Evolutionary conservation across 2,888 invertebrate species (phyloP).

Genomic region (Apocheima hispidaria): DNA sequence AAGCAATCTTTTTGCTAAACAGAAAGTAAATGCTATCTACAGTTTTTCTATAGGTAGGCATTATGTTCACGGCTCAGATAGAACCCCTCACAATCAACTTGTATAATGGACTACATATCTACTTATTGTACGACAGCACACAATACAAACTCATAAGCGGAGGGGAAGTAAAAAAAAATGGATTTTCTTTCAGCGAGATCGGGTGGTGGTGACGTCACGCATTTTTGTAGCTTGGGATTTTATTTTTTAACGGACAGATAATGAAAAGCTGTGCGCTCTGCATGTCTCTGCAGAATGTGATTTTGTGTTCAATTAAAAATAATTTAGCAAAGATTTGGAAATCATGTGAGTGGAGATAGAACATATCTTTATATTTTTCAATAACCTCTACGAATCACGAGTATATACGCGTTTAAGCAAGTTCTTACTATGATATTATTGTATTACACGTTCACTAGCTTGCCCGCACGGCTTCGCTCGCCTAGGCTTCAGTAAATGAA

Average conservation of each 20-base stretch:
- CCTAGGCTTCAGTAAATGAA: too few relatives aligned
- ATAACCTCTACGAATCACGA: too few relatives aligned
- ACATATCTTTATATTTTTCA: too few relatives aligned
- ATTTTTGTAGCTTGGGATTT: constrained; percentile 44
- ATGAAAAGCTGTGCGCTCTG: constrained; percentile 1
- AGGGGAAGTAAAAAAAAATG: constrained; percentile 63
- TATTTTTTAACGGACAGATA: constrained; percentile 12
- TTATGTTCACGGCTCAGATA: neutral
- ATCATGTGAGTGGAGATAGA: too few relatives aligned
- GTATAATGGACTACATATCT: constrained; percentile 18
- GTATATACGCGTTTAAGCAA: too few relatives aligned
- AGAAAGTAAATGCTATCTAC: constrained; percentile 4
- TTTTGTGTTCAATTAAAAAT: too few relatives aligned
- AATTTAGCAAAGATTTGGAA: too few relatives aligned
- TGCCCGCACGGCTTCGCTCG: too few relatives aligned
- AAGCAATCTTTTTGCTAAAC: constrained; percentile 5
- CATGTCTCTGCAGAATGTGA: too few relatives aligned
- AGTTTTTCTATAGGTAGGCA: neutral
- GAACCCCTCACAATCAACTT: constrained; percentile 17
- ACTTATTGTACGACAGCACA: constrained; percentile 18
- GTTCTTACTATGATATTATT: too few relatives aligned
- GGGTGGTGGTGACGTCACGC: constrained; percentile 63
- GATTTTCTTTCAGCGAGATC: constrained; percentile 64
- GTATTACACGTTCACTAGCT: too few relatives aligned
- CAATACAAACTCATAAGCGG: constrained; percentile 30